Evolutionary conservation across 2,797 vertebrate species (phyloP).

Genomic region (Amblyopsis hoosieri): DNA sequence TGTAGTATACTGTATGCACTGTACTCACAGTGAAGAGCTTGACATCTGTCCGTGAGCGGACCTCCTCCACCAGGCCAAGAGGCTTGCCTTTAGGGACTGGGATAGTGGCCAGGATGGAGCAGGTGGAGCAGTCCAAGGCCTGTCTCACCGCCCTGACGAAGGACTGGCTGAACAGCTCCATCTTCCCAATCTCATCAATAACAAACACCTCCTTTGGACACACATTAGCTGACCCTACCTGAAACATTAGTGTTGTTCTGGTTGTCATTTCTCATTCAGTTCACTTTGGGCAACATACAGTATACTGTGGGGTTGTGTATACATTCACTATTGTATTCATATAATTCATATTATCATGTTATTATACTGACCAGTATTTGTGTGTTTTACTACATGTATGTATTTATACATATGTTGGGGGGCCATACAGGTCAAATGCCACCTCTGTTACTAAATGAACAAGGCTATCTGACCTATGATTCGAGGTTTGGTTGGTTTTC

Average conservation of each 20-base stretch:
- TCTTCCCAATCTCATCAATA: constrained; percentile 96
- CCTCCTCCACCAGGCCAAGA: constrained; percentile 90
- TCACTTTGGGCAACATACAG: not conserved
- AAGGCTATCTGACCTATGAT: not conserved
- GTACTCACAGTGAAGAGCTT: constrained; percentile 89
- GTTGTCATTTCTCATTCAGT: not conserved
- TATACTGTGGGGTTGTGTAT: not conserved
- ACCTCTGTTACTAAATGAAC: too few species aligned
- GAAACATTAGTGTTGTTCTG: not conserved
- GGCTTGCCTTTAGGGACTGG: constrained; percentile 88
- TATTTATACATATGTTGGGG: too few species aligned
- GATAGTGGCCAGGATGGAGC: constrained; percentile 88
- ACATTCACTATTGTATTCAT: too few species aligned
- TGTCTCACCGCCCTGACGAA: constrained; percentile 88
- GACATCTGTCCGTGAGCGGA: constrained; percentile 84
- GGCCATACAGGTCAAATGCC: not conserved
- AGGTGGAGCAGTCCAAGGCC: constrained; percentile 69
- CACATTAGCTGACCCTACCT: constrained; percentile 64
- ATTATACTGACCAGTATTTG: too few species aligned
- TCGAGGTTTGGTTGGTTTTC: not conserved
- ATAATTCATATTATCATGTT: too few species aligned
- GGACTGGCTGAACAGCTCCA: constrained; percentile 95
- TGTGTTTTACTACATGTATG: too few species aligned
- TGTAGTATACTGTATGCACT: not conserved
- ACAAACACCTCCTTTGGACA: constrained; percentile 79